Base-by-base conservation (phyloP, 2,113 vertebrate species). In the Chauna torquata region DNA sequence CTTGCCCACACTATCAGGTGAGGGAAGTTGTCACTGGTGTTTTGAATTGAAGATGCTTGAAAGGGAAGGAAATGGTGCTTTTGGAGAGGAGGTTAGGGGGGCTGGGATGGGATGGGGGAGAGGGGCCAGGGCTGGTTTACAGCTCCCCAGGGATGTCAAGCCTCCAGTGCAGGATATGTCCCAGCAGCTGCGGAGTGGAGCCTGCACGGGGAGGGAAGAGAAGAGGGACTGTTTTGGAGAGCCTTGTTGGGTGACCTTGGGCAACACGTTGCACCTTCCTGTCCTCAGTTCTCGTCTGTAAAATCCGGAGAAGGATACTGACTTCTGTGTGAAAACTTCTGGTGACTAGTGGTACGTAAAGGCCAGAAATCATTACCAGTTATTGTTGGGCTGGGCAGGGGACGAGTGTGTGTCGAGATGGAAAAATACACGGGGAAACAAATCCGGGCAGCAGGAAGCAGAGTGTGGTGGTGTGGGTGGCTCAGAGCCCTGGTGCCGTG, bases 401-500 rank as follows among this genome's bases (percentile, higher is more conserved):
- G 32, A 83, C n/a, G 27, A 71, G 52, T 2, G 9, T 30, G 32
- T 1, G 0, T 0, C 2, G 61, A 52, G 8, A 75, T 32, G 68
- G 89, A 75, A 88, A 58, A 83, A 65, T 32, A 80, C 28, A 80
- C 38, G 22, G 11, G 12, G 49, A 84, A 83, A 55, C 8, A 45
- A 14, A 44, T 4, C 15, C 0, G 2, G 61, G 59, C 23, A 65
- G 69, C 34, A 82, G 20, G 54, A 75, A 54, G 38, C 15, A 19
- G 52, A 77, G 34, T 0, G 0, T 0, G 0, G 70, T 4, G 4
- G 34, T 12, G 25, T 8, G 2, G 28, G 28, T 0, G 2, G 42
- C 4, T 3, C 12, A 36, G 24, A 36, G 7, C 17, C 65, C 30
- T 44, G 11, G 40, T 61, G 17, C 24, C 45, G 50, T 0, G 1